These are phyloP conservation scores for Cinclus cinclus DNA, from an alignment of 2,113 vertebrate genomes.

Conservation along the genomic window DNA sequence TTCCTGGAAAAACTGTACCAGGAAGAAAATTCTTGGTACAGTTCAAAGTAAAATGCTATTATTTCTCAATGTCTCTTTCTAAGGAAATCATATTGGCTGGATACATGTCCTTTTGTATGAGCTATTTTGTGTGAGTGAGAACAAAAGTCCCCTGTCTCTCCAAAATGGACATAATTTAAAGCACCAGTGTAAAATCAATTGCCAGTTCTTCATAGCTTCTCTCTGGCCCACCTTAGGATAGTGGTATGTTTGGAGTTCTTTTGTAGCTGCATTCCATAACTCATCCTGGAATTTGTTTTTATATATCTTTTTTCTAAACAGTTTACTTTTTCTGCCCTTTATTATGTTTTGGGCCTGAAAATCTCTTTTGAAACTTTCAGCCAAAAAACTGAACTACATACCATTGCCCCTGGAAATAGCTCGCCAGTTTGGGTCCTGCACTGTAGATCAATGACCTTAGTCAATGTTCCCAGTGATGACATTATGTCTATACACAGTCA, in stretches of 20 bases:
- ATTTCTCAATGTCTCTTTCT: conserved; percentile 21
- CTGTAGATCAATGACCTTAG: neutral
- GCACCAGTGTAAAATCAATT: neutral
- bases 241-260: neutral
- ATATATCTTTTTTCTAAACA: neutral
- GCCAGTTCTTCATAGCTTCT: neutral
- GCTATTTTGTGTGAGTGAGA: conserved; percentile 9
- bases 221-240: neutral
- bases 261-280: neutral
- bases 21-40: neutral
- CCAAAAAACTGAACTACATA: neutral
- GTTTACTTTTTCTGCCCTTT: neutral
- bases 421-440: neutral
- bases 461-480: neutral
- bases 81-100: conserved; percentile 12
- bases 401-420: neutral
- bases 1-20: neutral
- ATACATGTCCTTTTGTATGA: conserved; percentile 5
- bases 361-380: neutral
- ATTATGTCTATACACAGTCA: neutral
- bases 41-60: conserved; percentile 29
- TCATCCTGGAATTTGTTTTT: neutral
- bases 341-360: neutral
- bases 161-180: neutral
- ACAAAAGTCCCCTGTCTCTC: neutral